Base-by-base conservation (phyloP, 2,888 invertebrate species). In the Nomada goodeniana region DNA sequence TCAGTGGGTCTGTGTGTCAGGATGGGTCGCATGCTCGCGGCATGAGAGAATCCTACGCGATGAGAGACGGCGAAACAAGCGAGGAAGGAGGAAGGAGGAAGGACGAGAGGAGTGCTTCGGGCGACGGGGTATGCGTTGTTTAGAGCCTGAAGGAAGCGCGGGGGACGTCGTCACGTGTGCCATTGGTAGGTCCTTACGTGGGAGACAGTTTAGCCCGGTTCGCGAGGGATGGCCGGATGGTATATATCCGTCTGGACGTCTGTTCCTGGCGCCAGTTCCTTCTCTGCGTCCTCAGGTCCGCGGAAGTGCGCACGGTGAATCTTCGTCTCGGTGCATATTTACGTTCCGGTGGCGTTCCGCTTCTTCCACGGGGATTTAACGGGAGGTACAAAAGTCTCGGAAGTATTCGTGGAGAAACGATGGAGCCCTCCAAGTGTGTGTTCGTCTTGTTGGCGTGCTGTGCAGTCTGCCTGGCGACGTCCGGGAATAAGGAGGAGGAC, bases 1-100 rank as follows among this genome's bases (percentile, higher is more conserved):
- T 86, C 90, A 93, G 92, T 93, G 93, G 93, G 93, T 93, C 93
- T 93, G 91, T 93, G 93, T 93, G 93, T 93, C 93, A 93, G 88
- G 88, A 90, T 92, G 93, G 88, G 93, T 93, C 93, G 91, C 89
- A 91, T 91, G 90, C 88, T 91, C 86, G 86, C 82, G 74, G 57
- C 52, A 71, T 67, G 83, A 78, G 85, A 82, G 83, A 80, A 85
- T 83, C 69, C 36, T 59, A n/a, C 52, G 65, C 52, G 65, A 42
- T 18, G 72, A 52, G 71, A 63, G 55, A 72, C 75, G 70, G 59
- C 55, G 73, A 65, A 68, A 60, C 36, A 57, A 76, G 23, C 60
- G n/a, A 3, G 23, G 5, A 20, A 15, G 50, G 47, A 3, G 23
- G 5, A 20, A 15, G 50, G 47, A 52, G 10, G 50, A 11, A 50